phyloP scores from a whole-genome alignment of 2,888 invertebrate species.

The Physocephala rufipes region DNA sequence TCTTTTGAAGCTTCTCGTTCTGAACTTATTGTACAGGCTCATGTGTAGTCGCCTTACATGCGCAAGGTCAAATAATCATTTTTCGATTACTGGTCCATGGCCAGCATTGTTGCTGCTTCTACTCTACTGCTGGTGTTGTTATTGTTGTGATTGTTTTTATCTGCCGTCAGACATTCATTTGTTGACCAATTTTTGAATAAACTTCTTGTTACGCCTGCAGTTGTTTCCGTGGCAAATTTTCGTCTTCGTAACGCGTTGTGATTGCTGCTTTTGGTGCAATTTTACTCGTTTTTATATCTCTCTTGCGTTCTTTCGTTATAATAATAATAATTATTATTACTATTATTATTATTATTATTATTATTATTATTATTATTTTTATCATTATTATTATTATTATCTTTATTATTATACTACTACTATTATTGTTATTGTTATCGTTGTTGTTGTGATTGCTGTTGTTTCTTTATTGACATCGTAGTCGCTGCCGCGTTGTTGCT shows the following conservation, averaged over 20 bases:
- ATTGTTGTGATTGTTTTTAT: not conserved
- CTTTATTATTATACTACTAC: conserved; percentile 35
- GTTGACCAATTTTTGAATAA: not conserved
- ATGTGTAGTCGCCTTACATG: too few species aligned
- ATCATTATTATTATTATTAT: conserved; percentile 18
- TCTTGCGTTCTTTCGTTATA: not conserved
- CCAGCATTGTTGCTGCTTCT: not conserved
- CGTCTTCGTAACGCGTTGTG: not conserved
- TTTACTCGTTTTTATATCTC: not conserved
- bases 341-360: conserved; percentile 15
- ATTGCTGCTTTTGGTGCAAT: conserved; percentile 3
- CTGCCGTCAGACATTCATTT: conserved; percentile 7
- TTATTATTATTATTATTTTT: not conserved
- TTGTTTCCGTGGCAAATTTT: too few species aligned
- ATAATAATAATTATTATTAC: conserved; percentile 7
- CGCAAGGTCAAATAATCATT: not conserved
- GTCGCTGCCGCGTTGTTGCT: not conserved
- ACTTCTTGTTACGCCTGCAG: too few species aligned
- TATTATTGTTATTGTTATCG: conserved; percentile 55
- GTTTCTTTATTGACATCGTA: not conserved
- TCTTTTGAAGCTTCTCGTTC: too few species aligned
- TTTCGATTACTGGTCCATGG: not conserved
- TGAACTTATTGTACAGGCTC: too few species aligned
- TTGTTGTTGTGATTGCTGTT: conserved; percentile 41
- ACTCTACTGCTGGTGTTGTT: not conserved